Evolutionary conservation across 2,797 vertebrate genomes (phyloP), one percentile per base, ranked within the genome.

Genomic region (Myotis myotis): DNA sequence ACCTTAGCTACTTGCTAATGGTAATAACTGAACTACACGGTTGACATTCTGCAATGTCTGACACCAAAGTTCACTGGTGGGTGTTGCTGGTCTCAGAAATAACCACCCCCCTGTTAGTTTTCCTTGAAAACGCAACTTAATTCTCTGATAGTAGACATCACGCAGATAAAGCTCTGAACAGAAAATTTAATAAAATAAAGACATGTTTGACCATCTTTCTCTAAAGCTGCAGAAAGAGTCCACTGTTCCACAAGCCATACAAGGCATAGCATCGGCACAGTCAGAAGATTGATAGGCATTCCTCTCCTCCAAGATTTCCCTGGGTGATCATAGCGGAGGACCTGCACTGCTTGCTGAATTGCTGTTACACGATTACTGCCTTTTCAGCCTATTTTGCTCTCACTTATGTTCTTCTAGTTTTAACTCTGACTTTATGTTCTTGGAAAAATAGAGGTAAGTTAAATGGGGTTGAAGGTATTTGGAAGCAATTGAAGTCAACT

Each of bases 401-500:
- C 70, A 53, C 33, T 71, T 76, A 38, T 7, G 16, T 93, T 82
- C 71, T 78, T 89, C 55, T 23, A 38, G 85, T 64, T 89, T 80
- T 62, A 95, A 94, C 70, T 89, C 64, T 38, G 25, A 62, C 87
- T 94, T 95, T 90, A 64, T 87, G 78, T 72, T 96, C 93, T 95
- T 80, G 53, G 30, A 33, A 75, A 89, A 83, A 60, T 20, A 28
- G 57, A 80, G 30, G 41, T 70, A 87, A 87, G 51, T 93, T 93
- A 95, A 95, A 85, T 83, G 70, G 66, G 89, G 72, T 74, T 91
- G 78, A 70, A 93, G 84, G 16, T 87, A 92, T 70, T 57, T 23
- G 64, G 23, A 92, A 88, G 95, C 94, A 90, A 86, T 44, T 94
- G 87, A 93, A 95, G 82, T 95, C 76, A 97, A 94, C 83, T 87